Conservation (phyloP, 2,888 invertebrate species). For the Chymomyza fuscimana region DNA sequence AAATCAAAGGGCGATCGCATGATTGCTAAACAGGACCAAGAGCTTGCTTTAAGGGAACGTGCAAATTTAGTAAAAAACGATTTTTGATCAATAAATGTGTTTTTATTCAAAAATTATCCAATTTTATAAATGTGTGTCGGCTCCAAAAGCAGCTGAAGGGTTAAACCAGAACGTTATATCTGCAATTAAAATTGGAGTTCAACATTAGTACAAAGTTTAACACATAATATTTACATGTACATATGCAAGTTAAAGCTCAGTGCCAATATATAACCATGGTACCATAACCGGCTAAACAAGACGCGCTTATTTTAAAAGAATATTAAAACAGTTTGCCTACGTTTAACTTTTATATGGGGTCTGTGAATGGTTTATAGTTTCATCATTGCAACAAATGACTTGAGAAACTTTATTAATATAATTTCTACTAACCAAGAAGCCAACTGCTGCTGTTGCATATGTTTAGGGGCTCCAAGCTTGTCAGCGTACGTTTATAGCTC, state of each 20-base stretch:
- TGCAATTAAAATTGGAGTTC: constrained; percentile 16
- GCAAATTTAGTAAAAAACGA: constrained; percentile 80
- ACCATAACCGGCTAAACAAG: constrained; percentile 69
- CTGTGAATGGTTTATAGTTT: constrained; percentile 77
- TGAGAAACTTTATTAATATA: background rate
- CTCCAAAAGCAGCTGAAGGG: too few species aligned
- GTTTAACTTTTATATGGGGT: constrained; percentile 70
- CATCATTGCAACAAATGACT: constrained; percentile 57
- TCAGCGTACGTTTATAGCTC: background rate
- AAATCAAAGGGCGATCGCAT: constrained; percentile 88
- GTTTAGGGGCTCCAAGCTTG: background rate
- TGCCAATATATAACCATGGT: constrained; percentile 75
- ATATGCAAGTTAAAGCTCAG: constrained; percentile 51
- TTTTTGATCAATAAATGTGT: constrained; percentile 63
- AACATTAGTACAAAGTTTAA: background rate
- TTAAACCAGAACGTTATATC: constrained; percentile 8
- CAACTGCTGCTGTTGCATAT: background rate
- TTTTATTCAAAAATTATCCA: constrained; percentile 7
- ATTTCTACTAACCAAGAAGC: background rate
- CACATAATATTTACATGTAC: background rate
- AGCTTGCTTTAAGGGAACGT: constrained; percentile 75
- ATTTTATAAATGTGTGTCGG: too few species aligned
- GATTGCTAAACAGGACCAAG: constrained; percentile 82
- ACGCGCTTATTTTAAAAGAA: constrained; percentile 73
- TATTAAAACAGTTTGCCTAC: constrained; percentile 71